Evolutionary conservation across 92 coral and sea anemone genomes (phyloP), one percentile per base, ranked within the genome.

Genomic region (Bergia puertoricense): DNA sequence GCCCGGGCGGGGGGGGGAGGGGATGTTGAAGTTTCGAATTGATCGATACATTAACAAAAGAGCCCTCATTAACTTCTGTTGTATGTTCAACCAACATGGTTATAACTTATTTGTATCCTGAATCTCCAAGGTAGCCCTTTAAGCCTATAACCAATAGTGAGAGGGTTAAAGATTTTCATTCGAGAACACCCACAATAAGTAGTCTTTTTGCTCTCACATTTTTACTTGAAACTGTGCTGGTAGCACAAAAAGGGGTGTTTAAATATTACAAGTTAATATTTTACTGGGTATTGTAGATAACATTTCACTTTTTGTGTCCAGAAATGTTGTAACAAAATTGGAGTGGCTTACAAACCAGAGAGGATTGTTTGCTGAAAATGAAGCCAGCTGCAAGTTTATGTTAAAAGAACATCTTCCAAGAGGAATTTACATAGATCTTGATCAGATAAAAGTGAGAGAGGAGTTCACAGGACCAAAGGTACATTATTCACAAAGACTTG

Each of bases 361-460:
- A 43, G 86, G 86, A 68, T 15, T 37, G 57, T n/a, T 83, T 83
- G 77, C 66, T 83, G 86, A 68, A 16, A 68, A 68, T 67, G 86
- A 83, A 30, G 86, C 86, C n/a, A 68, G 51, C 79, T 94, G 98
- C 80, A 90, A 78, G 67, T 71, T 94, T 13, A 44, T 94, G 91
- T 6, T 91, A 79, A 86, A 89, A 22, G 98, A 94, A 74, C 30
- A 75, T 48, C 76, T 94, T 39, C 98, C 98, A 30, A 77, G 85
- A 67, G 98, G 92, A 6, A 30, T 94, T 22, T 94, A 85, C 83
- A 89, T 94, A 14, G 96, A 94, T 57, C 81, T 89, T 41, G 96
- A 94, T 78, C 91, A 94, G 66, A 77, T 92, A 71, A 90, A 76
- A 85, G 81, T 51, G 73, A 88, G 76, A 86, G 92, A 65, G 73